These are phyloP conservation scores for Frankliniella fusca DNA, from an alignment of 2,888 invertebrate genomes.

Conservation along the genomic window DNA sequence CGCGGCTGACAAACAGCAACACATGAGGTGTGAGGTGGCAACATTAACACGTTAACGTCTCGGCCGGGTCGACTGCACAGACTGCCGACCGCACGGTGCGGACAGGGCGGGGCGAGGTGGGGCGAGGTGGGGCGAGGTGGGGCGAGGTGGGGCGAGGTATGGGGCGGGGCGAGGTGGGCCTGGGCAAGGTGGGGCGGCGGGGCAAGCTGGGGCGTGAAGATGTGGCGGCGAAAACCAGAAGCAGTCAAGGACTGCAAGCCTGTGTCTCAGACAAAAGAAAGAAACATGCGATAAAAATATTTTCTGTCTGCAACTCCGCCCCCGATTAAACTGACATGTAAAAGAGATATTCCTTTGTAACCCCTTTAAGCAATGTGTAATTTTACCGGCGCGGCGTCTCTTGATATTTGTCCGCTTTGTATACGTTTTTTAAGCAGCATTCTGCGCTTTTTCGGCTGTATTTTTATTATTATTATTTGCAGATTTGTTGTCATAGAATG, in stretches of 20 bases:
- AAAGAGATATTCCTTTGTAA: no score
- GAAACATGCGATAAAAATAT: no score
- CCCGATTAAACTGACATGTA: no score
- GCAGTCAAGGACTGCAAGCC: not conserved
- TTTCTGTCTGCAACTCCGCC: no score
- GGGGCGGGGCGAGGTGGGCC: not conserved
- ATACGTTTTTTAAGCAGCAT: no score
- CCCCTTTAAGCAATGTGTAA: no score
- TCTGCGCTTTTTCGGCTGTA: no score
- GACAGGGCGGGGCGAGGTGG: not conserved
- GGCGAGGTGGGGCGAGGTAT: not conserved
- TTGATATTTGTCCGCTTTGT: no score
- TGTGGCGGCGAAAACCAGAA: not conserved
- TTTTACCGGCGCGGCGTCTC: no score
- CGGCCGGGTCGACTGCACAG: not conserved
- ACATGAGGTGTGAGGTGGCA: not conserved
- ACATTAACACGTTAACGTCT: constrained; percentile 7
- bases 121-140: not conserved
- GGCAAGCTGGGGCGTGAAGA: not conserved
- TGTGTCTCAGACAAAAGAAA: no score
- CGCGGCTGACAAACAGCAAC: not conserved
- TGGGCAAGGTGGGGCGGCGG: not conserved
- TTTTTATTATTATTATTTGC: no score
- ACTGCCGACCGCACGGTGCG: not conserved
- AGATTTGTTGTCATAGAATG: no score